These are phyloP conservation scores for Miniopterus natalensis DNA, from an alignment of 2,113 vertebrate genomes.

Conservation along the genomic window DNA sequence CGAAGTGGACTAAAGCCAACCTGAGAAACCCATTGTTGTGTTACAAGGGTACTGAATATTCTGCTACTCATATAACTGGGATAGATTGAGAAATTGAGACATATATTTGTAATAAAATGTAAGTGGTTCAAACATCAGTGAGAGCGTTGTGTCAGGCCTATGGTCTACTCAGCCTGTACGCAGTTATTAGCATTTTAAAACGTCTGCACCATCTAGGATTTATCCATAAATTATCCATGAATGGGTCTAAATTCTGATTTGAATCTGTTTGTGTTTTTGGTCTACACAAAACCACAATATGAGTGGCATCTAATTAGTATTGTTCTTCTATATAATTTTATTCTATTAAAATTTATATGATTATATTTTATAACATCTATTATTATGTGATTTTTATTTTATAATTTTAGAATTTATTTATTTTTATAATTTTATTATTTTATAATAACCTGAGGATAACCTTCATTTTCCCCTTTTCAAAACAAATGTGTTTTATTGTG, in stretches of 20 bases:
- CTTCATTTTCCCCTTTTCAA: constrained; percentile 18
- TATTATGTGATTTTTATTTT: not conserved
- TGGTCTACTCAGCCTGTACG: not conserved
- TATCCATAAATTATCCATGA: not conserved
- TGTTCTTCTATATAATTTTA: constrained; percentile 43
- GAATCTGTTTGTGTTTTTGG: not conserved
- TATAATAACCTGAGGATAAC: not conserved
- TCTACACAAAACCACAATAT: not conserved
- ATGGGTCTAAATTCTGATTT: constrained; percentile 16
- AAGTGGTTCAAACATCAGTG: not conserved
- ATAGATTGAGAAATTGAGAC: not conserved
- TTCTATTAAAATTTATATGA: constrained; percentile 13
- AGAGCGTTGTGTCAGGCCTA: not conserved
- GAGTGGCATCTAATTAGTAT: not conserved
- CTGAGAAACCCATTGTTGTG: constrained; percentile 85
- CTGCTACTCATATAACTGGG: not conserved
- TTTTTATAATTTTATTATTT: constrained; percentile 3
- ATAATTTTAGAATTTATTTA: not conserved
- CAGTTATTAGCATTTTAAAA: not conserved
- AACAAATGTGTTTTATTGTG: not conserved
- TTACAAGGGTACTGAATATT: not conserved
- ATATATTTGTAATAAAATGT: not conserved
- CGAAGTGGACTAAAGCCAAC: constrained; percentile 94
- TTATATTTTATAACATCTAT: constrained; percentile 36
- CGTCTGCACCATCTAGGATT: not conserved